Base-by-base conservation (phyloP, 2,888 invertebrate species). In the Leucozona laternaria region DNA sequence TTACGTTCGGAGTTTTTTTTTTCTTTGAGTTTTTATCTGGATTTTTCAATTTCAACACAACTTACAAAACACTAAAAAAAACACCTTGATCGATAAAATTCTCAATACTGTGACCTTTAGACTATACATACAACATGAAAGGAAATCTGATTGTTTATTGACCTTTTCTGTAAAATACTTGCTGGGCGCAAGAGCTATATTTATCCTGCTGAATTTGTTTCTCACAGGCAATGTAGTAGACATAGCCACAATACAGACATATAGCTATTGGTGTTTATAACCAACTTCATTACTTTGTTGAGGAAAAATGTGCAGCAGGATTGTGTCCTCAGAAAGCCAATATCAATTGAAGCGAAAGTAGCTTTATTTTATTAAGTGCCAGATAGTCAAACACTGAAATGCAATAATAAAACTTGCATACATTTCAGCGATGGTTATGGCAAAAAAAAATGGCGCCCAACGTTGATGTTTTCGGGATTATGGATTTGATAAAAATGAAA, bases 71-170 rank as follows among this genome's bases (percentile, higher is more conserved):
- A 17, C 0, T 28, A 20, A 45, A 37, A 68, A 22, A 25, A 53
- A 60, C 60, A 60, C 60, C 60, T 60, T 68, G n/a, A 68, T 53
- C 53, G n/a, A 68, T 68, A 53, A 68, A 40, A 25, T 68, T 22
- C 4, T 37, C 34, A 53, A 22, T 20, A 22, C 22, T 50, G 22
- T 50, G 66, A 50, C 66, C 48, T 50, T 68, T 20, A 37, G 37
- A 68, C 8, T 22, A 13, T 43, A n/a, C n/a, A 4, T 28, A 28
- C 8, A 31, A 15, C 20, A 37, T 1, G 37, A n/a, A 25, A 50
- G 25, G 17, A 5, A 37, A 53, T 53, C 50, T 11, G 53, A 2
- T 53, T 68, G 50, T 68, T 50, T 53, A 68, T 68, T 68, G 68
- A 68, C 68, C 68, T 68, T 68, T 68, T 68, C 13, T 13, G 13